phyloP scores from a whole-genome alignment of 2,888 invertebrate genomes.

The Drosophila meridionalis region DNA sequence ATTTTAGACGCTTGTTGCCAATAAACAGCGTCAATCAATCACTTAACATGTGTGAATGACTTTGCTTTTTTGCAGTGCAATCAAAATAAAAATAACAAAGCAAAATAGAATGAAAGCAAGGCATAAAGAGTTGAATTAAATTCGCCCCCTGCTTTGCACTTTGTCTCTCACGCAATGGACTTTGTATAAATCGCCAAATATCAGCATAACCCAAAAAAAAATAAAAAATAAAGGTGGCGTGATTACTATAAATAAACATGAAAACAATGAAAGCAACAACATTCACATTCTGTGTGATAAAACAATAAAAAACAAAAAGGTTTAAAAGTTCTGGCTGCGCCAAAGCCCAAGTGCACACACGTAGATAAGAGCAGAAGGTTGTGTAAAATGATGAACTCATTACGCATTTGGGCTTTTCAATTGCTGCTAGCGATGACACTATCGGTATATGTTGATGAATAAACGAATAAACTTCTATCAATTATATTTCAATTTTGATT shows the following conservation, averaged over 20 bases:
- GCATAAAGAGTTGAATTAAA: slow-evolving; percentile 62
- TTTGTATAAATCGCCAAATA: slow-evolving; percentile 34
- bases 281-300: slow-evolving; percentile 46
- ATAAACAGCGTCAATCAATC: slow-evolving; percentile 43
- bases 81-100: slow-evolving; percentile 26
- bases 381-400: not conserved
- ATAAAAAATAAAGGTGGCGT: slow-evolving; percentile 59
- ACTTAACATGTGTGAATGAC: slow-evolving; percentile 28
- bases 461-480: not conserved
- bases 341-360: slow-evolving; percentile 7
- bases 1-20: slow-evolving; percentile 14
- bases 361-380: slow-evolving; percentile 7
- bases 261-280: slow-evolving; percentile 57
- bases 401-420: not conserved
- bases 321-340: slow-evolving; percentile 9
- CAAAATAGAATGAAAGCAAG: slow-evolving; percentile 7
- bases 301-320: slow-evolving; percentile 35
- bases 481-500: not conserved
- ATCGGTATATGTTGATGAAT: not conserved
- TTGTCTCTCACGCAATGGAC: slow-evolving; percentile 11
- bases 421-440: not conserved
- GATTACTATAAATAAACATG: slow-evolving; percentile 70
- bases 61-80: slow-evolving; percentile 5
- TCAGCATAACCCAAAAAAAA: slow-evolving; percentile 18
- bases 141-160: slow-evolving; percentile 2